Base-by-base conservation (phyloP, 2,888 invertebrate genomes). In the Octodonta nipae region DNA sequence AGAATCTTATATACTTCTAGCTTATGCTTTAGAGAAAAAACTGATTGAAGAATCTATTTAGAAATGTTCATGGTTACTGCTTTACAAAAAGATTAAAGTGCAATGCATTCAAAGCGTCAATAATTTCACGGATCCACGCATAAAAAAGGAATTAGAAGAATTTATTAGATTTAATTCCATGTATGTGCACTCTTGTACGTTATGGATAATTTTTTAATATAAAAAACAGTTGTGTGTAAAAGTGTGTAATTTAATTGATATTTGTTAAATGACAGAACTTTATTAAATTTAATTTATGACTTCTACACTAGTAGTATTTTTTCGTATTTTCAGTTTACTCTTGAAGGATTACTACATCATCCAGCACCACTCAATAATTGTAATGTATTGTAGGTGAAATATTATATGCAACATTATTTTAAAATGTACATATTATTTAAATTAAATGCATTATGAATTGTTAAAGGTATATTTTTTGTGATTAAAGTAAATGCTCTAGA, bases 21-120 rank as follows among this genome's bases (percentile, higher is more conserved):
- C 52, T 54, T 56, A 46, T 45, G 57, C 56, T 56, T 58, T 53
- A 55, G 52, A 55, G 41, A 48, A 47, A 47, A 44, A 50, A 50
- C 46, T 44, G 47, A 51, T 44, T 49, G 50, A 54, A 43, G 25
- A 44, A 49, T 48, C 47, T 49, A 46, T 44, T 43, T 50, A 49
- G 44, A 41, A n/a, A 43, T 45, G 45, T 50, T 50, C 46, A 47
- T 50, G 49, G 50, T 52, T 49, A 49, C 50, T 50, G 54, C 54
- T 54, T 54, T 52, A 44, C 11, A 4, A 22, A 22, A 22, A 22
- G 11, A 22, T 10, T 10, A 43, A 49, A 47, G 50, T 56, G 52
- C 54, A 56, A 54, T 49, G 50, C 49, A 45, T 49, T 43, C 37
- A 35, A 35, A 37, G 26, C 31, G 8, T 37, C 33, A 27, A 34